Conservation (phyloP, 2,113 vertebrate genomes). For the Leucoraja erinaceus region DNA sequence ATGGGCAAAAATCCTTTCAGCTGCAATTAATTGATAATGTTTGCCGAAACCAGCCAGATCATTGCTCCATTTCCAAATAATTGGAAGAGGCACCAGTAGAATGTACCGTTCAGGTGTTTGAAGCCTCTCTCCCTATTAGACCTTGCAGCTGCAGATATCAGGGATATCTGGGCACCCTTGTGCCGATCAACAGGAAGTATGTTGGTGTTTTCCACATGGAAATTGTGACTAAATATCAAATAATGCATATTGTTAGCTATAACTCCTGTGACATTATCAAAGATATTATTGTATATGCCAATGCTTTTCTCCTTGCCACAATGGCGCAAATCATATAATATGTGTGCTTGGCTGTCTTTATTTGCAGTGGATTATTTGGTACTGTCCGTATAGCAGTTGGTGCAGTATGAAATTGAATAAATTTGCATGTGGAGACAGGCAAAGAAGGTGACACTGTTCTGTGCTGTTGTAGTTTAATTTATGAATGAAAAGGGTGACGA, state of each 20-base stretch:
- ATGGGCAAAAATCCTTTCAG: not conserved
- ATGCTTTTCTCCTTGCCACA: not conserved
- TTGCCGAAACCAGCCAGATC: not conserved
- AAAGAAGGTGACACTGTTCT: constrained; percentile 21
- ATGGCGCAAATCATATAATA: not conserved
- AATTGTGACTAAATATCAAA: no score
- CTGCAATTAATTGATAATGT: not conserved
- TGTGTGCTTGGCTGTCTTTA: not conserved
- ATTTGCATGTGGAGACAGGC: not conserved
- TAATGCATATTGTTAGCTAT: not conserved
- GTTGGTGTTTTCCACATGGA: not conserved
- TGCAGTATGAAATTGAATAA: not conserved
- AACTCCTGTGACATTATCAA: not conserved
- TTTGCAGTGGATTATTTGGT: not conserved
- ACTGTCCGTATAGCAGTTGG: not conserved
- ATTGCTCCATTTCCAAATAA: not conserved
- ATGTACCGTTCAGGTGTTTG: not conserved
- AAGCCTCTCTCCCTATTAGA: not conserved
- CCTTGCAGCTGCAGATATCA: not conserved
- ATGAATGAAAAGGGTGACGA: constrained; percentile 37
- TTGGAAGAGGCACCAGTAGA: not conserved
- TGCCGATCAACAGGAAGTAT: not conserved
- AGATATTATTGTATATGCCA: not conserved
- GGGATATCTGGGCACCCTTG: not conserved
- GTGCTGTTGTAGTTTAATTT: constrained; percentile 35